These are phyloP conservation scores for Myotis lucifugus DNA, from an alignment of 2,113 vertebrate species.

Conservation along the genomic window DNA sequence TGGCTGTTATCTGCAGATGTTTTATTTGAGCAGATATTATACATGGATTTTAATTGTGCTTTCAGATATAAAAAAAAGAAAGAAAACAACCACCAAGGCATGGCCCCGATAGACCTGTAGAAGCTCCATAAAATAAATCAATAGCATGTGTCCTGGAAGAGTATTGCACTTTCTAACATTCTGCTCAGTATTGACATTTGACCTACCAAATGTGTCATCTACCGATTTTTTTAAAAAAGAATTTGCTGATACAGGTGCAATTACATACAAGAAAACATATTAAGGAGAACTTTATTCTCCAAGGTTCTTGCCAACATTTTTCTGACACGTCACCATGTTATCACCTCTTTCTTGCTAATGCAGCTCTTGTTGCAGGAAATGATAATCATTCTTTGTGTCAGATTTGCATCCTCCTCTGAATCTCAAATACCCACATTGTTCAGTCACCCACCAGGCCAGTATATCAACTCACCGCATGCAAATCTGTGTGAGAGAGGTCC, in stretches of 20 bases:
- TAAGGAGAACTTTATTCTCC: neutral
- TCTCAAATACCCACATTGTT: conserved; percentile 21
- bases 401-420: neutral
- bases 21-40: conserved; percentile 70
- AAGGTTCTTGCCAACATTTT: conserved; percentile 1
- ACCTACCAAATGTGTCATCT: conserved; percentile 65
- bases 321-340: neutral
- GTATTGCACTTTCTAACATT: conserved; percentile 1
- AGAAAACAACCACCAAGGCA: conserved; percentile 26
- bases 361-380: conserved; percentile 59
- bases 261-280: neutral
- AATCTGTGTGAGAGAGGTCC: neutral
- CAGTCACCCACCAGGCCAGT: neutral
- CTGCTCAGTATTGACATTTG: conserved; percentile 65
- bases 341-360: conserved; percentile 6
- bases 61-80: conserved; percentile 47
- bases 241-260: conserved; percentile 51
- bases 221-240: neutral
- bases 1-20: conserved; percentile 64
- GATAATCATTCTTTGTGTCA: conserved; percentile 44
- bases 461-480: neutral
- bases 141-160: conserved; percentile 65
- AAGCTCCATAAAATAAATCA: conserved; percentile 77
- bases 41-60: conserved; percentile 73
- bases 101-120: conserved; percentile 56